A percentile compares a stretch with the other conserved stretches of the same genome.
phyloP scores from a whole-genome alignment of 1,140 invertebrate genomes.

The Drosophila auraria region DNA sequence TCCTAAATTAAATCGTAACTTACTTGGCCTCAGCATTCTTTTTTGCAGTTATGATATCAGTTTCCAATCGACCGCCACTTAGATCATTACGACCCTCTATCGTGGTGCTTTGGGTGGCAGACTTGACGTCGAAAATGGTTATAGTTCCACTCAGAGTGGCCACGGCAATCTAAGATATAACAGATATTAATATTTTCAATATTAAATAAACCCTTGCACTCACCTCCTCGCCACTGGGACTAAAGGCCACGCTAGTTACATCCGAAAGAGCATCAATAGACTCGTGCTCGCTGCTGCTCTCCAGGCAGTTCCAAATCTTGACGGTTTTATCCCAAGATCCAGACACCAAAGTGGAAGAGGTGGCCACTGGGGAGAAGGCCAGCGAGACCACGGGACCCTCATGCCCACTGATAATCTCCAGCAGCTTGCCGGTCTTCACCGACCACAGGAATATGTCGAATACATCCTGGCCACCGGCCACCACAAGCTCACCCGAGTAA shows the following conservation, averaged over 20 bases:
- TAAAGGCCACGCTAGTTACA: constrained; percentile 93
- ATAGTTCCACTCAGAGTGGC: constrained; percentile 96
- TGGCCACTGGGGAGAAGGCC: constrained; percentile 91
- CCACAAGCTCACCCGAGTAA: constrained; percentile 94
- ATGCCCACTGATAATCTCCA: constrained; percentile 97
- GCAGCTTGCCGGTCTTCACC: constrained; percentile 93
- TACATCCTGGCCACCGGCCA: constrained; percentile 95
- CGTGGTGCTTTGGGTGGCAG: constrained; percentile 89
- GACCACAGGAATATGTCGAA: constrained; percentile 99
- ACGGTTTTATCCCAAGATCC: constrained; percentile 98
- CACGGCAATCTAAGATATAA: constrained; percentile 89
- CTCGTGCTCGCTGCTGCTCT: constrained; percentile 93
- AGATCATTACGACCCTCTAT: constrained; percentile 96
- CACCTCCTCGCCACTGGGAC: constrained; percentile 94
- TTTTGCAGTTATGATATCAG: constrained; percentile 95
- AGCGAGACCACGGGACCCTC: constrained; percentile 95
- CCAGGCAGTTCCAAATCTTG: constrained; percentile 94
- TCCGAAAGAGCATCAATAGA: constrained; percentile 92
- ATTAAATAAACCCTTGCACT: not conserved
- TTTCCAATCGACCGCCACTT: constrained; percentile 92
- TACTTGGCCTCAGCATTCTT: constrained; percentile 94
- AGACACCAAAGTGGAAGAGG: constrained; percentile 92
- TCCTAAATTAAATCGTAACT: constrained; percentile 72
- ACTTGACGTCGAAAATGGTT: constrained; percentile 92
- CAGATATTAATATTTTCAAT: too few species aligned